phyloP scores from a whole-genome alignment of 2,888 invertebrate genomes.

The Acleris cristana region DNA sequence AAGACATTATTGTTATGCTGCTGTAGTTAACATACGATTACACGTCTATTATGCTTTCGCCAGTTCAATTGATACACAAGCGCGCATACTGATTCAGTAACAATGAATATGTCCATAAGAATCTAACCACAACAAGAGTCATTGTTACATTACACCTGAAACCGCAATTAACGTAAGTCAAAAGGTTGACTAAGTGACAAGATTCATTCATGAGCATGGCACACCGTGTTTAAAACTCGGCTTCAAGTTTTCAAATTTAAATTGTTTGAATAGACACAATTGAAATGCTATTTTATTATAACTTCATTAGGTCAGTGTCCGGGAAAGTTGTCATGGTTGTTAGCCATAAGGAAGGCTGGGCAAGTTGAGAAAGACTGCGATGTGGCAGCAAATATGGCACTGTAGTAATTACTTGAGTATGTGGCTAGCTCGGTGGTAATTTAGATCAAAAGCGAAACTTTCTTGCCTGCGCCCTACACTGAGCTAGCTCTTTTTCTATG shows the following conservation, averaged over 20 bases:
- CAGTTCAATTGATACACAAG: not conserved
- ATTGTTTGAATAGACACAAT: conserved; percentile 4
- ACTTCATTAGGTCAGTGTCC: conserved; percentile 4
- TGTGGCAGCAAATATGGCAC: no score
- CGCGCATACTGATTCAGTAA: not conserved
- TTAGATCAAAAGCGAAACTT: no score
- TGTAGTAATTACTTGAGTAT: no score
- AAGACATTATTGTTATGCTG: no score
- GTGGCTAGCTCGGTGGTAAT: no score
- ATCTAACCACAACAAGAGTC: not conserved
- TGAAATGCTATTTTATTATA: conserved; percentile 1
- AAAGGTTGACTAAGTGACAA: not conserved
- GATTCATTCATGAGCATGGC: no score
- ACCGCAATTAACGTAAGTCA: not conserved
- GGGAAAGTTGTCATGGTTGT: not conserved
- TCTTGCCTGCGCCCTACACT: no score
- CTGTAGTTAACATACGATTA: no score
- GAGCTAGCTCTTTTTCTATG: no score
- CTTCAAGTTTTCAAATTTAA: conserved; percentile 3
- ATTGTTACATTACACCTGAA: not conserved
- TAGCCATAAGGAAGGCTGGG: not conserved
- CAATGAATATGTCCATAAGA: not conserved
- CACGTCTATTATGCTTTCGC: not conserved
- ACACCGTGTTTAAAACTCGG: no score
- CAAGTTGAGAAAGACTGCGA: no score